Percentiles rank a stretch among this genome's conserved stretches.
Evolutionary conservation across 1,140 invertebrate genomes (phyloP).

Genomic region (Xylocopa sonorina): DNA sequence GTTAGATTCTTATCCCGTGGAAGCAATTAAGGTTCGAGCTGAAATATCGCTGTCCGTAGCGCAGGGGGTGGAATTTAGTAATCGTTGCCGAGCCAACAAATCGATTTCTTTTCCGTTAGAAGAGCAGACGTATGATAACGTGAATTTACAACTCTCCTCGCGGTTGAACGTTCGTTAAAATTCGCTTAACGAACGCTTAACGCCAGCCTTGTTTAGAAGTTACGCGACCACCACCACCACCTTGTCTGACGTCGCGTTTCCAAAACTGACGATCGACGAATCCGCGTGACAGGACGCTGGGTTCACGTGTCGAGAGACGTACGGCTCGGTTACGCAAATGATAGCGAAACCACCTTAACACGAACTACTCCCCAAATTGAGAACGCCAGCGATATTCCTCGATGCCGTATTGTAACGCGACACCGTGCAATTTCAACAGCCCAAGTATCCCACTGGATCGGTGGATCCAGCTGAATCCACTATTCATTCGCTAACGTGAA

Average conservation of each 20-base stretch:
- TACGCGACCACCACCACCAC: not conserved
- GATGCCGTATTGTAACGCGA: conserved; percentile 10
- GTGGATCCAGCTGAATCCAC: not conserved
- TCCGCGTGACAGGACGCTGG: no score
- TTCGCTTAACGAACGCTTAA: no score
- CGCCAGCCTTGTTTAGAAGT: no score
- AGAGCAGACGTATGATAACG: no score
- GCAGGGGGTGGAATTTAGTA: no score
- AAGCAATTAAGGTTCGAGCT: not conserved
- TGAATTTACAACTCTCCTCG: not conserved
- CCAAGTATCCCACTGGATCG: no score
- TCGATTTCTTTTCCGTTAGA: no score
- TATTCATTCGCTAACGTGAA: not conserved
- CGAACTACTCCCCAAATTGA: not conserved
- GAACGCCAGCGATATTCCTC: no score
- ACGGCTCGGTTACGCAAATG: conserved; percentile 21
- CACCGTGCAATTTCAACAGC: not conserved
- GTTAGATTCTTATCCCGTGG: not conserved
- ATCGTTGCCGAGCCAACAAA: no score
- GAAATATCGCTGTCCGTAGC: not conserved
- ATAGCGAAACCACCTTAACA: conserved; percentile 6
- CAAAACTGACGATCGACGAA: conserved; percentile 13
- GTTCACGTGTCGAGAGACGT: conserved; percentile 20
- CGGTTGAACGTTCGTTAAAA: not conserved
- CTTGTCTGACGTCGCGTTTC: not conserved